Evolutionary conservation across 2,888 invertebrate genomes (phyloP), one percentile per base, ranked within the genome.

Genomic region (Netelia inedita): DNA sequence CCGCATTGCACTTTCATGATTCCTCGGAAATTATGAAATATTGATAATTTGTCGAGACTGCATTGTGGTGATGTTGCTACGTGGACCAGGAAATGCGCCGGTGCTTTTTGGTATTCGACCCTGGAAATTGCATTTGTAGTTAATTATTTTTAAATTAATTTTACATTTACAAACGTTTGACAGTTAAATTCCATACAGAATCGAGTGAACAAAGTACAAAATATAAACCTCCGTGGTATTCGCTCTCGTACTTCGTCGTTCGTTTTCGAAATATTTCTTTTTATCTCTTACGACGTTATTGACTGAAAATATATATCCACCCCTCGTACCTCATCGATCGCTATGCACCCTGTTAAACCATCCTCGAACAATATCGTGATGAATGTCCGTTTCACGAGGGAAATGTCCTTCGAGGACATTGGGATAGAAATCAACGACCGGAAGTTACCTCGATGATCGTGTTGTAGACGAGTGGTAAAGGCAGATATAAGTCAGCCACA

Each of bases 351-450:
- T 53, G 53, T 53, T 53, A 5, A 16, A 1, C 53, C n/a, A 35
- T 35, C 35, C 35, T 35, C 35, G 53, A n/a, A 53, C 16, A 16
- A 53, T n/a, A 53, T 53, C 14, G 53, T n/a, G 53, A 53, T 5
- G 53, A 35, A 6, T 14, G 53, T 53, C 53, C 35, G 16, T 53
- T 35, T 53, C 10, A 53, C n/a, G n/a, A 53, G 14, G n/a, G 16
- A 16, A 53, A 16, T 5, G 53, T 53, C n/a, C 16, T 53, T 43
- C 57, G 41, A 41, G 43, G n/a, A 3, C 16, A 35, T 41, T 14
- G 41, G 57, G 6, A 19, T 19, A 8, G 35, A 57, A 57, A 57
- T n/a, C 57, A 55, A 35, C 57, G 71, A 57, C 21, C 71, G 41
- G 28, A 55, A 72, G 57, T 57, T n/a, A 11, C 35, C 41, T 16